Base-by-base conservation (phyloP, 30 jellyfish, hydroid and myxozoan species). In the Sanderia malayensis region DNA sequence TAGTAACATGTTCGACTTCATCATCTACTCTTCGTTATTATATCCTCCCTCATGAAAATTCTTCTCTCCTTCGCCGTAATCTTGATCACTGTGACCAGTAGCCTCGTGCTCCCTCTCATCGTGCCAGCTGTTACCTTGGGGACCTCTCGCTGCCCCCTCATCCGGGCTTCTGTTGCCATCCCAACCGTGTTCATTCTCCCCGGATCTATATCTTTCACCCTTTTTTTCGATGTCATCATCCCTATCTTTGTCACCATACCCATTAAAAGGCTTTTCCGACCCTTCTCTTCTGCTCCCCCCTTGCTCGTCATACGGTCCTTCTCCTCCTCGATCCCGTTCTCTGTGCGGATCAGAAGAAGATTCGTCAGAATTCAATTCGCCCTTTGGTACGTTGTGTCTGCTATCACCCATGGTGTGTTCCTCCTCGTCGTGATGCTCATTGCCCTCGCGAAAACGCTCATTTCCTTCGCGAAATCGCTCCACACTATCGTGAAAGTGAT, bases 381-480 rank as follows among this genome's bases (percentile, higher is more conserved):
- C 81, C 37, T 78, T 78, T 0, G 89, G 89, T 1, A 78, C 89
- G 52, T 66, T 64, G 15, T 78, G 52, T 13, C 87, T 62, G 69
- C 75, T 78, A 61, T 78, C 89, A 13, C 89, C 89, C 2, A 31
- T 68, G 74, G 52, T 46, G 44, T 78, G 89, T 47, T 32, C 81
- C 27, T 63, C 82, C 13, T 66, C 73, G 33, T 76, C 89, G 17
- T 33, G 26, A 31, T 65, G 49, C 7, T 18, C 27, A 24, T 15
- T 9, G 24, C 24, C 64, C 4, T 24, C 64, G 18, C 13, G 52
- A 13, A 37, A 37, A 37, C 52, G 52, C 52, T 13, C 13, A 4
- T 37, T 13, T 4, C 13, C 52, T 4, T 37, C 52, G 13, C 13
- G 52, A 37, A 37, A 37, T 4, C 52, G 52, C 13, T 13, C 52